Evolutionary conservation across 2,113 vertebrate genomes (phyloP).

Genomic region (Mola mola): DNA sequence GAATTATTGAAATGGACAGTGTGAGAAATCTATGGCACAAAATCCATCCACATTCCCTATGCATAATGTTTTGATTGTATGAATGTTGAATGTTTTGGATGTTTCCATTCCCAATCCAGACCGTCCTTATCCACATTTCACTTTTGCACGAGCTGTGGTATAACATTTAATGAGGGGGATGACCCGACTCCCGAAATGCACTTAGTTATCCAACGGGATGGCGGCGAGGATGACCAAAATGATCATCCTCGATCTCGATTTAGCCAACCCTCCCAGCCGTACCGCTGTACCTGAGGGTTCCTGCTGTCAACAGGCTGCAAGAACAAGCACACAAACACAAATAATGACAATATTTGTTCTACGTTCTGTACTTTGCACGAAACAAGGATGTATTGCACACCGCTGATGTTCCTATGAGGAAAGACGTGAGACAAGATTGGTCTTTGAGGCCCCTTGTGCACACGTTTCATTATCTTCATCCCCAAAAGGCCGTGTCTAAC

Average conservation of each 20-base stretch:
- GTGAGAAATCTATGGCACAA: slow-evolving; percentile 58
- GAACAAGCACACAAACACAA: slow-evolving; percentile 6
- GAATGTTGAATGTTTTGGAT: no score
- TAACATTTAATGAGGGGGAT: no score
- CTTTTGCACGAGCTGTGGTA: no score
- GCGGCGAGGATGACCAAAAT: slow-evolving; percentile 25
- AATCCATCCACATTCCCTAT: slow-evolving; percentile 57
- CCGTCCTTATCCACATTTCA: slow-evolving; percentile 18
- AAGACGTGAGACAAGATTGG: slow-evolving; percentile 31
- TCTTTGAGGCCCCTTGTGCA: slow-evolving; percentile 33
- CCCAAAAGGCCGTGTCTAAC: slow-evolving; percentile 65
- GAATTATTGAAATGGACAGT: slow-evolving; percentile 77
- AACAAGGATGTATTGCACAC: slow-evolving; percentile 1
- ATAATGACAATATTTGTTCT: no score
- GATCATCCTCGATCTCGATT: slow-evolving; percentile 5
- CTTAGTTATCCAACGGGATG: no score
- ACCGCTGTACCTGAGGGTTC: no score
- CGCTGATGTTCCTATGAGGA: slow-evolving; percentile 29
- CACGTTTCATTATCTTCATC: slow-evolving; percentile 58
- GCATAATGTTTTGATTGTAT: slow-evolving; percentile 59
- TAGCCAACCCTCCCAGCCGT: slow-evolving; percentile 7
- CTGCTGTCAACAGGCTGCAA: no score
- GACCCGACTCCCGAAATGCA: no score
- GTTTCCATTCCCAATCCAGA: slow-evolving; percentile 24
- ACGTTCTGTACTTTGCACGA: no score